These are phyloP conservation scores for Brevipalpus yothersi DNA, from an alignment of 1,140 invertebrate genomes.

Conservation along the genomic window DNA sequence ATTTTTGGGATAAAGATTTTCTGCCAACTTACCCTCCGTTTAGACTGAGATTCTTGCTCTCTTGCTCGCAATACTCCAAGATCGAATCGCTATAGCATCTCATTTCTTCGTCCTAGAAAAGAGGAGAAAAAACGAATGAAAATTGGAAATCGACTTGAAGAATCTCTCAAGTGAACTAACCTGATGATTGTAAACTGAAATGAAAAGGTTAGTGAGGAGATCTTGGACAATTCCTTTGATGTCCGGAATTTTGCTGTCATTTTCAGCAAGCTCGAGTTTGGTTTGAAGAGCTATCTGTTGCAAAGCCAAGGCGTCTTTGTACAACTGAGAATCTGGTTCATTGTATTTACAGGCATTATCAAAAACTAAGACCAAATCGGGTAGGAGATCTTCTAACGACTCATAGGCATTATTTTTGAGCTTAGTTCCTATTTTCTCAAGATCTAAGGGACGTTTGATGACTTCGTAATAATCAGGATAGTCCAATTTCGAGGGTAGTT, in stretches of 20 bases:
- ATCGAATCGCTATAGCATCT: conserved; percentile 87
- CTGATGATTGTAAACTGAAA: conserved; percentile 67
- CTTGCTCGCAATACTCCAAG: conserved; percentile 69
- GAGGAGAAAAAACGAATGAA: background rate
- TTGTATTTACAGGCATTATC: conserved; percentile 99
- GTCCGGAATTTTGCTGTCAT: conserved; percentile 66
- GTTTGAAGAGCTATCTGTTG: conserved; percentile 76
- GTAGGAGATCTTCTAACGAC: conserved; percentile 61
- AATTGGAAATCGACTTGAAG: background rate
- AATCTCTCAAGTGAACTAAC: conserved; percentile 11
- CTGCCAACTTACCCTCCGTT: background rate
- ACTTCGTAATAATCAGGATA: conserved; percentile 96
- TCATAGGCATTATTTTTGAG: conserved; percentile 51
- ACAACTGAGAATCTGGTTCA: conserved; percentile 94
- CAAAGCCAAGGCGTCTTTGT: conserved; percentile 84
- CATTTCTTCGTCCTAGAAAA: conserved; percentile 63
- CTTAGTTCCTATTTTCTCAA: conserved; percentile 78
- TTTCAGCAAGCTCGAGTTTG: conserved; percentile 51
- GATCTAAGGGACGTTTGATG: conserved; percentile 88
- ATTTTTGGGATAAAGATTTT: background rate
- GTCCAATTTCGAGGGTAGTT: conserved; percentile 60
- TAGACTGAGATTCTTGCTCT: conserved; percentile 21
- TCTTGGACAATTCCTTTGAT: conserved; percentile 67
- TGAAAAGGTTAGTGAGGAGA: conserved; percentile 70
- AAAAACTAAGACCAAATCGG: conserved; percentile 89